Evolutionary conservation across 2,113 vertebrate species (phyloP).

Genomic region (Strigops habroptila): DNA sequence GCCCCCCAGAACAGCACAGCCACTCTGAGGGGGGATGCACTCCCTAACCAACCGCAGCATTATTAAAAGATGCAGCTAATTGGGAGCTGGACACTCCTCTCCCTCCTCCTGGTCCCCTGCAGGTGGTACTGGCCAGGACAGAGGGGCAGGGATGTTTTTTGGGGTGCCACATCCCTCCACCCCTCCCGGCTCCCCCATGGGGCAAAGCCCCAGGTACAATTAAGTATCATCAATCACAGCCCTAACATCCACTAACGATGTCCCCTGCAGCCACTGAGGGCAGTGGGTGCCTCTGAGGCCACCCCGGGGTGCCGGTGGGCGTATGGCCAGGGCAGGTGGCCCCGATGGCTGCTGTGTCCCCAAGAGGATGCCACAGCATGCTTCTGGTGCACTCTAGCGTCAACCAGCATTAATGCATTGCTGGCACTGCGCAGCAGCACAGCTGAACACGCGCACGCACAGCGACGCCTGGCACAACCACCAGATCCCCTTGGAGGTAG

Average conservation of each 20-base stretch:
- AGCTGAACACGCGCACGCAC: not conserved
- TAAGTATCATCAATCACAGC: not conserved
- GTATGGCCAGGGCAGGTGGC: not conserved
- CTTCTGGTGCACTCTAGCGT: slow-evolving; percentile 53
- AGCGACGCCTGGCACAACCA: too few relatives aligned
- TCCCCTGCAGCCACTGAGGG: not conserved
- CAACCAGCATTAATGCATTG: not conserved
- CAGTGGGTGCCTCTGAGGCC: not conserved
- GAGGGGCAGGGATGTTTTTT: not conserved
- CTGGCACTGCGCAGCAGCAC: not conserved
- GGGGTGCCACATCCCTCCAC: not conserved
- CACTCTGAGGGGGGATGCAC: not conserved
- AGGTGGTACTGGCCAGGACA: not conserved
- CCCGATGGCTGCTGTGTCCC: not conserved
- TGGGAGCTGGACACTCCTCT: not conserved
- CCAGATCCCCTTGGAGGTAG: too few relatives aligned
- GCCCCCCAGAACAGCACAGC: not conserved
- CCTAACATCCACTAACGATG: not conserved
- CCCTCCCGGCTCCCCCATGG: too few relatives aligned
- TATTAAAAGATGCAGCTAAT: not conserved
- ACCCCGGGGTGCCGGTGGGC: not conserved
- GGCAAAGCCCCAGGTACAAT: not conserved
- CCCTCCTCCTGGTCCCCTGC: not conserved
- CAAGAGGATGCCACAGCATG: not conserved
- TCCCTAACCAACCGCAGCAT: not conserved